These are phyloP conservation scores for Drosophila malerkotliana DNA, from an alignment of 1,140 invertebrate species.

Conservation along the genomic window DNA sequence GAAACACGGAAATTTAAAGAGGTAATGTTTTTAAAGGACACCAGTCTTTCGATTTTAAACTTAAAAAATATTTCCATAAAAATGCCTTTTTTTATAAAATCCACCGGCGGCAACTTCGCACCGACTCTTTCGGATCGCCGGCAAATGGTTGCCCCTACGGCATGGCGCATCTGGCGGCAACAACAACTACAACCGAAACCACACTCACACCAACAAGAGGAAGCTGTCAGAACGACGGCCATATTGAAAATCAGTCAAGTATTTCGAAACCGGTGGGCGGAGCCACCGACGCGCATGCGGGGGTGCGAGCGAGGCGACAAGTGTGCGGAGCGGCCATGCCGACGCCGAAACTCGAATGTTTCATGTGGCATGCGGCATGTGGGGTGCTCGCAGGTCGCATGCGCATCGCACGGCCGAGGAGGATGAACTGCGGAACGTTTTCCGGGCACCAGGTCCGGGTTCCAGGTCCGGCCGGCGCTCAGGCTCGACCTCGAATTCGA, in stretches of 20 bases:
- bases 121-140: slow-evolving; percentile 21
- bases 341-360: slow-evolving; percentile 10
- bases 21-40: no score
- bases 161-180: slow-evolving; percentile 38
- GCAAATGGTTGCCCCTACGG: slow-evolving; percentile 47
- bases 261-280: slow-evolving; percentile 82
- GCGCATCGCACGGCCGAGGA: slow-evolving; percentile 33
- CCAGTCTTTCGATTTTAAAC: no score
- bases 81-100: background rate
- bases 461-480: slow-evolving; percentile 9
- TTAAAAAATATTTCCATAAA: background rate
- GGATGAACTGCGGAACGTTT: slow-evolving; percentile 41
- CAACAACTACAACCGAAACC: slow-evolving; percentile 13
- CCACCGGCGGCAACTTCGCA: slow-evolving; percentile 41
- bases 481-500: slow-evolving; percentile 68
- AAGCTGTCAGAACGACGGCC: slow-evolving; percentile 60
- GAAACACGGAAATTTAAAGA: no score
- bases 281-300: slow-evolving; percentile 59
- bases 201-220: slow-evolving; percentile 26
- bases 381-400: slow-evolving; percentile 24
- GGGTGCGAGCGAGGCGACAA: slow-evolving; percentile 65
- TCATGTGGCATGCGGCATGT: slow-evolving; percentile 1
- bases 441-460: slow-evolving; percentile 33
- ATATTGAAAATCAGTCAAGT: slow-evolving; percentile 84
- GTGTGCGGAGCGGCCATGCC: slow-evolving; percentile 45